Evolutionary conservation across 2,113 vertebrate genomes (phyloP), one percentile per base, ranked within the genome.

Genomic region (Excalfactoria chinensis): DNA sequence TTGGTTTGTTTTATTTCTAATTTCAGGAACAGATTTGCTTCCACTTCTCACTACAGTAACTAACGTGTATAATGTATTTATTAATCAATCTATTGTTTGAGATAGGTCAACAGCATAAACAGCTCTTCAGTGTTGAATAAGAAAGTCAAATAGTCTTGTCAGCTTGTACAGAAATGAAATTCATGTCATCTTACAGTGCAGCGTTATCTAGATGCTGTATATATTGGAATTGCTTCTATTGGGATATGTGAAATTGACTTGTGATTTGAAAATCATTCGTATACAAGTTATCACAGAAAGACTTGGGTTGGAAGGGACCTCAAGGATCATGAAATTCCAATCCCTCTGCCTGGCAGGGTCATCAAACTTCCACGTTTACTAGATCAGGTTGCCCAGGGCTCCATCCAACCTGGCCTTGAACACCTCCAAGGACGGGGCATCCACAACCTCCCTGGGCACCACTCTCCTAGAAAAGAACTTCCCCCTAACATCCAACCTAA

Each of bases 111-210:
- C 70, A 84, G 60, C 46, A 43, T 51, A 41, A 68, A 73, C 73
- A 26, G 46, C 76, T 79, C 40, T 62, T 88, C 76, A 81, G 78
- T 81, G 88, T 58, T 55, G 84, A 66, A 84, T 89, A 76, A 95
- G 95, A 92, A 94, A 77, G 94, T 95, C 94, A 94, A 93, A 92
- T 82, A 17, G 28, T 73, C 89, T 95, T 93, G 78, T 85, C 84
- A 94, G 71, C 89, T 91, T 83, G 69, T 96, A 95, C 95, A 86
- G 88, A 95, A 89, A 96, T 62, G 66, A 94, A 78, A 17, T 56
- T 17, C 28, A 9, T 18, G 81, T 94, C 81, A 76, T 68, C 78
- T 68, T 64, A 88, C 90, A 93, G 75, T 75, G 70, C 78, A 5
- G 69, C 71, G 71, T 91, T 90, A 93, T 80, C 71, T 51, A 83